Base-by-base conservation (phyloP, 2,888 invertebrate genomes). In the Drosophila phalerata region DNA sequence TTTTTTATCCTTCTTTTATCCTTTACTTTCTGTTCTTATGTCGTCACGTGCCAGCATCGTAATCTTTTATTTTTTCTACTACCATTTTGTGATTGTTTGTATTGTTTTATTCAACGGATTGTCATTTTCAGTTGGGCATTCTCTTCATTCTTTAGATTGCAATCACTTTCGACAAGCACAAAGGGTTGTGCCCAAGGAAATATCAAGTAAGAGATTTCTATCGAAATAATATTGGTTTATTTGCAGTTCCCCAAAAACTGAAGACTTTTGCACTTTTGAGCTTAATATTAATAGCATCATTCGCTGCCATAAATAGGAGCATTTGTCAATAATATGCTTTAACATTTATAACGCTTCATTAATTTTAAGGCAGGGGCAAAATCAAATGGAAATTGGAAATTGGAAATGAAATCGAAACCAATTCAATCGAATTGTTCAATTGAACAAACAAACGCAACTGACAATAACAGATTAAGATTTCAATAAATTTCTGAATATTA, bases 11-110 rank as follows among this genome's bases (percentile, higher is more conserved):
- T 10, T 38, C 43, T 55, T 10, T 22, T 42, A 10, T 43, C 8
- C 32, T 9, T 17, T n/a, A 9, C 9, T 69, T 68, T 73, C 42
- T 28, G 43, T 65, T 51, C 51, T 61, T 63, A 51, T 63, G 43
- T 64, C 57, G 61, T 82, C 86, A 89, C 90, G 89, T 84, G 73
- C 88, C 65, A 70, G 49, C 64, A 67, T 71, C 64, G 70, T 69
- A 63, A 42, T 47, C 61, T 73, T 38, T 68, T 88, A 62, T 85
- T 69, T 88, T 60, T 28, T 28, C 28, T 28, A 63, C 71, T 73
- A 52, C 60, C 81, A 82, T 79, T 84, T 85, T 65, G 49, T 60
- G 89, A 89, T 87, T 87, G 76, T 73, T 87, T 85, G 70, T 49
- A 72, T 82, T 85, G 76, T 82, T 68, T 69, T 56, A 25, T 42